These are phyloP conservation scores for Orchesellides sinensis DNA, from an alignment of 2,888 invertebrate genomes.

Conservation along the genomic window DNA sequence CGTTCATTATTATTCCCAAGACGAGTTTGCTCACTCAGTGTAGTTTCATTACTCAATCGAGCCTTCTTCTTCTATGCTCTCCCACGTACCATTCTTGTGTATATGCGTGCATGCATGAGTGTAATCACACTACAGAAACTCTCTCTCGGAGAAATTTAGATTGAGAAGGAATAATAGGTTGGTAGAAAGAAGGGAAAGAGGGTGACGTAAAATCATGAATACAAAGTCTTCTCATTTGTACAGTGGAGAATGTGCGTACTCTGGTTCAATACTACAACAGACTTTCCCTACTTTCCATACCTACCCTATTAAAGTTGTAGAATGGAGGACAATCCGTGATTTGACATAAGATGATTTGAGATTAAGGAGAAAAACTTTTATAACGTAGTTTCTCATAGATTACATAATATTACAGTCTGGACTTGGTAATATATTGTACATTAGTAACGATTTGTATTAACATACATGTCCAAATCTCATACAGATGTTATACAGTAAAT, in stretches of 20 bases:
- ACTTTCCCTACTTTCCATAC: slow-evolving; percentile 46
- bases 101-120: not conserved
- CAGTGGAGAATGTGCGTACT: not conserved
- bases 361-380: slow-evolving; percentile 54
- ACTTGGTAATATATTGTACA: no score
- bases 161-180: slow-evolving; percentile 25
- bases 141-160: slow-evolving; percentile 27
- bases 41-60: slow-evolving; percentile 64
- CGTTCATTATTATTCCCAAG: slow-evolving; percentile 66
- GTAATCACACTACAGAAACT: slow-evolving; percentile 45
- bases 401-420: no score
- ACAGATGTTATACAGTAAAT: no score
- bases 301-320: slow-evolving; percentile 34
- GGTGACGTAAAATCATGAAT: slow-evolving; percentile 58
- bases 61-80: slow-evolving; percentile 29
- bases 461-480: no score
- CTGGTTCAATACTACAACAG: not conserved
- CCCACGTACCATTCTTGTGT: not conserved
- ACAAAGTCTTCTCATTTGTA: slow-evolving; percentile 31
- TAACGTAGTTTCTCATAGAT: slow-evolving; percentile 27
- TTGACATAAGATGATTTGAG: slow-evolving; percentile 51
- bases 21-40: slow-evolving; percentile 40
- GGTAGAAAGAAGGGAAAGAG: slow-evolving; percentile 24
- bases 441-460: no score
- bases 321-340: slow-evolving; percentile 53